These are phyloP conservation scores for Crossocerus cetratus DNA, from an alignment of 2,888 invertebrate genomes.

Conservation along the genomic window DNA sequence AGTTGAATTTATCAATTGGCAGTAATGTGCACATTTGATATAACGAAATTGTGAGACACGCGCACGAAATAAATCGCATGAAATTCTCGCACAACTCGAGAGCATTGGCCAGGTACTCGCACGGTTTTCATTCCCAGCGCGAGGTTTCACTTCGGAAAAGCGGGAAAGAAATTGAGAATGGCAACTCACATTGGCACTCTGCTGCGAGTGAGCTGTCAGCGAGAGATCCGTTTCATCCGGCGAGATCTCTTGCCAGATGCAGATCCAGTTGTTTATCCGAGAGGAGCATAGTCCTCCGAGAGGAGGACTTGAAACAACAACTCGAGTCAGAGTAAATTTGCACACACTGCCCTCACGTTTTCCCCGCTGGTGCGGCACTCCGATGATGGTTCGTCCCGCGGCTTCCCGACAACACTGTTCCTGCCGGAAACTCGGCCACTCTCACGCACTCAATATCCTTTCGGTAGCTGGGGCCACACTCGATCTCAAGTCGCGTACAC, in stretches of 20 bases:
- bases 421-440: constrained; percentile 3
- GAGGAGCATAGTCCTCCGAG: constrained; percentile 24
- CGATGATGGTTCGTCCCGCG: constrained; percentile 1
- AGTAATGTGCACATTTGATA: too few species aligned
- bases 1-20: too few species aligned
- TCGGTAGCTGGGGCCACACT: background rate
- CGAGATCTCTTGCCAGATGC: constrained; percentile 21
- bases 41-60: too few species aligned
- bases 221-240: constrained; percentile 25
- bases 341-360: constrained; percentile 13
- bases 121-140: too few species aligned
- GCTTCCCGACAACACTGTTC: constrained; percentile 22
- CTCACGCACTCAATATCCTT: constrained; percentile 14
- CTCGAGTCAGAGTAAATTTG: constrained; percentile 4
- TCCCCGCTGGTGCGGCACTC: constrained; percentile 2
- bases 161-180: constrained; percentile 8
- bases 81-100: too few species aligned
- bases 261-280: constrained; percentile 35
- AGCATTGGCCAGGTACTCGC: too few species aligned
- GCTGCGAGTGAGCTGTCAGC: constrained; percentile 35
- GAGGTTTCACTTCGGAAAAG: too few species aligned
- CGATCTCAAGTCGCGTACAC: background rate
- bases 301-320: constrained; percentile 19
- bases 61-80: too few species aligned
- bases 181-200: constrained; percentile 44